A percentile compares a stretch with the other conserved stretches of the same genome.
These are phyloP conservation scores for Potamilus streckersoni DNA, from an alignment of 1,140 invertebrate genomes.

Conservation along the genomic window DNA sequence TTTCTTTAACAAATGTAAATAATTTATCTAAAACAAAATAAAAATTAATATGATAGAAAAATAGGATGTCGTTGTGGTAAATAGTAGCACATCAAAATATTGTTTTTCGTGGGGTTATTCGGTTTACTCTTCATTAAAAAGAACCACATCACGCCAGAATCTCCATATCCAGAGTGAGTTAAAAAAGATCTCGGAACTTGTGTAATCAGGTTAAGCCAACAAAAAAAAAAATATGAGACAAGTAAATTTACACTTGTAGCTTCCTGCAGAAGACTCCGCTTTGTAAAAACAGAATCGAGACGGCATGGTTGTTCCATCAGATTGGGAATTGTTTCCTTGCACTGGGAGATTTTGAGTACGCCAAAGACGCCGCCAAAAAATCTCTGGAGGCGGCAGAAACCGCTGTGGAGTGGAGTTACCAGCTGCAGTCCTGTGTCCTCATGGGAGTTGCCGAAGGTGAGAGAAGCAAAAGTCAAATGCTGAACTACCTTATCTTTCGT, in stretches of 20 bases:
- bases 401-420: constrained; percentile 60
- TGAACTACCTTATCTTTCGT: not conserved
- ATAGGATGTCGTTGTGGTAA: no score
- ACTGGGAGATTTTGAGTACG: constrained; percentile 55
- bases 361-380: constrained; percentile 60
- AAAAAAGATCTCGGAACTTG: not conserved
- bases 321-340: constrained; percentile 67
- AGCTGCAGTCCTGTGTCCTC: constrained; percentile 63
- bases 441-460: constrained; percentile 64
- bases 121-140: no score
- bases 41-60: no score
- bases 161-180: not conserved
- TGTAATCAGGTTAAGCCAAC: not conserved
- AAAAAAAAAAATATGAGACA: not conserved
- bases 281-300: constrained; percentile 54
- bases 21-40: no score
- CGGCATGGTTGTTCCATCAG: constrained; percentile 66
- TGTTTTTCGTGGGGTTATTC: no score
- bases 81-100: no score
- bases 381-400: constrained; percentile 58
- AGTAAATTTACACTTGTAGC: constrained; percentile 26
- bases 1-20: no score
- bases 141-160: not conserved
- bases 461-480: not conserved
- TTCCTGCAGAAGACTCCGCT: constrained; percentile 60